Conservation (phyloP, 2,888 invertebrate genomes). For the Mantis religiosa region DNA sequence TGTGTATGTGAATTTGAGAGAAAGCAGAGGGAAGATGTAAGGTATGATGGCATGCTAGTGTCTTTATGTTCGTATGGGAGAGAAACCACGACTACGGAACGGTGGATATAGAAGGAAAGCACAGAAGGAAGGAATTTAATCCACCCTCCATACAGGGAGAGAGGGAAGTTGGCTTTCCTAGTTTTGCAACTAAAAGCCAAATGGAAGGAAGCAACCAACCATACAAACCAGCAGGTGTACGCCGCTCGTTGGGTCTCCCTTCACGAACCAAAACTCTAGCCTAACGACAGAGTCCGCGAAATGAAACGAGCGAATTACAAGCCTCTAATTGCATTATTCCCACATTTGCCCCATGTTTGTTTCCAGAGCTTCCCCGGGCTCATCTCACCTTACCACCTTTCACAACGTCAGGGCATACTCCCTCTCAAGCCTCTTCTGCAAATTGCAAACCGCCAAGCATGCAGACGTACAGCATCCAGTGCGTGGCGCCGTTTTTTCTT, state of each 20-base stretch:
- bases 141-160: not conserved
- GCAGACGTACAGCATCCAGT: not conserved
- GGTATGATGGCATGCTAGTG: not conserved
- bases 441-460: not conserved
- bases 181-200: not conserved
- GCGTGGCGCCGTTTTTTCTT: not conserved
- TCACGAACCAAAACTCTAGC: not conserved
- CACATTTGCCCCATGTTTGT: not conserved
- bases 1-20: not conserved
- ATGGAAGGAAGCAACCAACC: not conserved
- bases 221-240: not conserved
- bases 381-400: not conserved
- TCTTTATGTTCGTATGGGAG: not conserved
- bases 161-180: not conserved
- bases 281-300: not conserved
- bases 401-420: not conserved
- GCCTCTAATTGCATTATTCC: not conserved
- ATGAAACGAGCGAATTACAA: not conserved
- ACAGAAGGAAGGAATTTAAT: not conserved
- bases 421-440: not conserved
- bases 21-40: not conserved
- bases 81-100: not conserved
- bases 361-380: not conserved
- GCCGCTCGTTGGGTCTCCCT: not conserved
- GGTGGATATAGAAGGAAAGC: not conserved